These are phyloP conservation scores for Barbus barbus DNA, from an alignment of 2,113 vertebrate genomes.

Conservation along the genomic window DNA sequence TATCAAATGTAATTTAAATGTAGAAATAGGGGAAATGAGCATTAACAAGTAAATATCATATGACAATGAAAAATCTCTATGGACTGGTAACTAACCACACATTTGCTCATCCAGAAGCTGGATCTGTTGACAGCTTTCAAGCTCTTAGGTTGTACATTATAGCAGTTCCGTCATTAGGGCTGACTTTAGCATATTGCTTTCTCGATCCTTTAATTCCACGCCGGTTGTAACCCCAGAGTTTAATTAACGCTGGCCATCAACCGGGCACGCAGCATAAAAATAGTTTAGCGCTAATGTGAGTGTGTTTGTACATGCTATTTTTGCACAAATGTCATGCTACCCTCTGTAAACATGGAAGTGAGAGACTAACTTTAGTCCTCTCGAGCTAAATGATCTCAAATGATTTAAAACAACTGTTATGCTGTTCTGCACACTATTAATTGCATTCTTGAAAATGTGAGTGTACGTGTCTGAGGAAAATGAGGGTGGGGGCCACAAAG, in stretches of 20 bases:
- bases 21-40: neutral
- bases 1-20: neutral
- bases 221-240: slow-evolving; percentile 25
- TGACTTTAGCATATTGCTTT: slow-evolving; percentile 8
- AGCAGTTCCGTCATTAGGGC: slow-evolving; percentile 9
- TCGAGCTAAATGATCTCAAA: neutral
- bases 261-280: slow-evolving; percentile 48
- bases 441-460: neutral
- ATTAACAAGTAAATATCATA: neutral
- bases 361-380: slow-evolving; percentile 25
- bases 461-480: slow-evolving; percentile 1
- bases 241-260: slow-evolving; percentile 38
- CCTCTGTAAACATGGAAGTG: slow-evolving; percentile 32
- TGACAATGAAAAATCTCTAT: neutral
- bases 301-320: slow-evolving; percentile 45
- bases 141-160: neutral
- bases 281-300: slow-evolving; percentile 26
- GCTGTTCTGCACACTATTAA: slow-evolving; percentile 5
- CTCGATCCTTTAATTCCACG: neutral
- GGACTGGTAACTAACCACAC: neutral
- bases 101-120: slow-evolving; percentile 7
- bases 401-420: slow-evolving; percentile 14
- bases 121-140: neutral
- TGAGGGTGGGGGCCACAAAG: neutral
- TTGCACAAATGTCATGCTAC: slow-evolving; percentile 33